These are phyloP conservation scores for Megaceryle torquata DNA, from an alignment of 2,113 vertebrate species.

Conservation along the genomic window DNA sequence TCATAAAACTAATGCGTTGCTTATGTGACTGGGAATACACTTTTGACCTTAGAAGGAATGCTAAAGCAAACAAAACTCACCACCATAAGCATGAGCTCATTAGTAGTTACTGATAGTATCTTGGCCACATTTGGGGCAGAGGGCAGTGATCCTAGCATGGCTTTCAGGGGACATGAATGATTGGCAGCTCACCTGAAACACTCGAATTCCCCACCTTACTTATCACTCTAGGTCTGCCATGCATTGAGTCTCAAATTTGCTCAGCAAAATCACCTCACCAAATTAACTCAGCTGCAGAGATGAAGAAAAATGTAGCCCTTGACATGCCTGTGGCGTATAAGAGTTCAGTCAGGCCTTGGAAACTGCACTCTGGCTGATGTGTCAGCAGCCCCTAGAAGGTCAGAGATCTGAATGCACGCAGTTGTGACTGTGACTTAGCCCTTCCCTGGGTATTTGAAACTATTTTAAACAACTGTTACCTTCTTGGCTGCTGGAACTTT, in stretches of 20 bases:
- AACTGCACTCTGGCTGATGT: background rate
- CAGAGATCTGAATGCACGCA: background rate
- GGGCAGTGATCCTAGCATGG: background rate
- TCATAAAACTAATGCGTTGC: background rate
- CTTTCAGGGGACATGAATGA: background rate
- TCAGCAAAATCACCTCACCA: background rate
- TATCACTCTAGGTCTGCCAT: background rate
- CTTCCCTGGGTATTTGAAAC: background rate
- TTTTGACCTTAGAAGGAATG: background rate
- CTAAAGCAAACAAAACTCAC: background rate
- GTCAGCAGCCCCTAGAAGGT: background rate
- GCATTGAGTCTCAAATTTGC: accelerated
- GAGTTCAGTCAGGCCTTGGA: background rate
- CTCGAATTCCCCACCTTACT: background rate
- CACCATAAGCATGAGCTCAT: background rate
- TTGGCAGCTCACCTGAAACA: background rate
- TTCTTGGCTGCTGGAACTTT: background rate
- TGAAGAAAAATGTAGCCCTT: background rate
- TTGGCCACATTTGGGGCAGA: background rate
- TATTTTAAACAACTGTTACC: background rate
- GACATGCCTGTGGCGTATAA: background rate
- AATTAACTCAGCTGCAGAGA: background rate
- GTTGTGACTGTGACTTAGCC: background rate
- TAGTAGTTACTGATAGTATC: conserved; percentile 2
- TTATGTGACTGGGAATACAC: background rate